Evolutionary conservation across 2,797 vertebrate genomes (phyloP).

Genomic region (Mus caroli): DNA sequence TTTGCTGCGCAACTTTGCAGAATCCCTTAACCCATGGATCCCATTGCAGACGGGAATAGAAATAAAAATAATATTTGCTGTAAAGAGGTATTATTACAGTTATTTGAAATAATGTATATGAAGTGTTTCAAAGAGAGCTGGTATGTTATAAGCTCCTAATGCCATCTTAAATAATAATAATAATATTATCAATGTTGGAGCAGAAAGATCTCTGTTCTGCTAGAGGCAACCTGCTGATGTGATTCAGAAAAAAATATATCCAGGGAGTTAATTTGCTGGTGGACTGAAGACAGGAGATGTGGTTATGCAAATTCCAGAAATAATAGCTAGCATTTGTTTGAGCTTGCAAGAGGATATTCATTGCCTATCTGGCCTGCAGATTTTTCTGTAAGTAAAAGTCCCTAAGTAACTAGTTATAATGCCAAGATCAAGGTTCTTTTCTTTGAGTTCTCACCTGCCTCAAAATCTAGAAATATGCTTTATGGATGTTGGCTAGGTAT

Average conservation of each 20-base stretch:
- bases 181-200: conserved; percentile 64
- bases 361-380: conserved; percentile 2
- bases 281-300: conserved; percentile 48
- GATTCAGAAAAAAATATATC: conserved; percentile 64
- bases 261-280: conserved; percentile 67
- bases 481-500: not conserved
- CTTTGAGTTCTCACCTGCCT: not conserved
- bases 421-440: not conserved
- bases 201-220: conserved; percentile 2
- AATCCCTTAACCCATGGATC: not conserved
- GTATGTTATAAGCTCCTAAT: conserved; percentile 48
- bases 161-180: conserved; percentile 74
- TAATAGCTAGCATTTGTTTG: conserved; percentile 71
- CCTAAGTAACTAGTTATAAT: not conserved
- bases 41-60: not conserved
- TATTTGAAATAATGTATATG: conserved; percentile 46
- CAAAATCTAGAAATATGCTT: not conserved
- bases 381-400: conserved; percentile 31
- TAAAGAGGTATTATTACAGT: conserved; percentile 32
- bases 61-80: not conserved
- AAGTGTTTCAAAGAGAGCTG: conserved; percentile 39
- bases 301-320: conserved; percentile 74
- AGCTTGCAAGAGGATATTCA: conserved; percentile 31
- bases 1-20: not conserved
- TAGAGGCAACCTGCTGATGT: conserved; percentile 46